Evolutionary conservation across 2,113 vertebrate species (phyloP).

Genomic region (Oncorhynchus masou): DNA sequence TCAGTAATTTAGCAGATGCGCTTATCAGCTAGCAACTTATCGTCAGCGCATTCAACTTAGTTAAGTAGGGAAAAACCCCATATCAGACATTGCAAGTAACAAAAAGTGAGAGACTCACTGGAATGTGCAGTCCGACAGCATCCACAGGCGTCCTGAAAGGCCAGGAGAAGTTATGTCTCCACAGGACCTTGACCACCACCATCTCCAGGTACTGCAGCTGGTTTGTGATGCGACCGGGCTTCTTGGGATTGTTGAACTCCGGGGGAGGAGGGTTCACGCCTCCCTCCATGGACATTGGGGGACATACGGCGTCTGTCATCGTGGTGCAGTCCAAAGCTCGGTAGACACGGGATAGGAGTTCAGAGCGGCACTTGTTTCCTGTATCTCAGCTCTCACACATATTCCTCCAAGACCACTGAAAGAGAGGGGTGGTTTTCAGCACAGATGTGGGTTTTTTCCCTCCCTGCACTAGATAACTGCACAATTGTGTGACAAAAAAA

Average conservation of each 20-base stretch:
- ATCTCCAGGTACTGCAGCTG: conserved; percentile 88
- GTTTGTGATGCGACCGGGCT: conserved; percentile 81
- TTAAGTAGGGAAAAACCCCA: not conserved
- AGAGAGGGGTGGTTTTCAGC: conserved; percentile 29
- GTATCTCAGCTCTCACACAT: conserved; percentile 38
- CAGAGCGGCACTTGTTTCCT: not conserved
- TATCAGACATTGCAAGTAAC: not conserved
- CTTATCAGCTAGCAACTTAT: too few species aligned
- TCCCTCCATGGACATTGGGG: conserved; percentile 43
- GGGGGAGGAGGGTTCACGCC: conserved; percentile 85
- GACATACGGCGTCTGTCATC: conserved; percentile 75
- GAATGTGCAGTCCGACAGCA: conserved; percentile 82
- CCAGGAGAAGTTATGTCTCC: conserved; percentile 89
- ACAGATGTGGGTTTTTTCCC: not conserved
- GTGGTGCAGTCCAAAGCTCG: conserved; percentile 22
- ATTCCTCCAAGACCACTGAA: conserved; percentile 41
- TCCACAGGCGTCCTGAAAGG: conserved; percentile 92
- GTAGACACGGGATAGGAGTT: conserved; percentile 4
- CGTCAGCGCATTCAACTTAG: too few species aligned
- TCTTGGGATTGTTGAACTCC: conserved; percentile 77
- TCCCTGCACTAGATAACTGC: too few species aligned
- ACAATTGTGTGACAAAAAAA: too few species aligned
- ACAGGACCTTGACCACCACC: conserved; percentile 83
- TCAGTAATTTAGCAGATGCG: too few species aligned
- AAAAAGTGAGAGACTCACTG: conserved; percentile 77